Evolutionary conservation across 2,888 invertebrate species (phyloP).

Genomic region (Tetropium fuscum): DNA sequence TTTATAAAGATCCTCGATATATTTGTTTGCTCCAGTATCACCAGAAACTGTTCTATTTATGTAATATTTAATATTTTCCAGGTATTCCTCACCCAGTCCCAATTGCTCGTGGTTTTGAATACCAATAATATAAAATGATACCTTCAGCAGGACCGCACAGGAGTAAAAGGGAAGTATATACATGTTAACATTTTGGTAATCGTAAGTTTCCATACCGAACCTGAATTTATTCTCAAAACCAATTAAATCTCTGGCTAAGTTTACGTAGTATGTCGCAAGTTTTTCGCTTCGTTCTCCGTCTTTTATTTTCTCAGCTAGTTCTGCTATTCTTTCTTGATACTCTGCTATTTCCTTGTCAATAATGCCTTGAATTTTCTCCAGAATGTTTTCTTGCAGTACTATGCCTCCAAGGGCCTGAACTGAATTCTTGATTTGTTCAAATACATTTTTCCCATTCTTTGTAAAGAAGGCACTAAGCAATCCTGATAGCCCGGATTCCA

Average conservation of each 20-base stretch:
- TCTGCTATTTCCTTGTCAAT: constrained; percentile 4
- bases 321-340: constrained; percentile 17
- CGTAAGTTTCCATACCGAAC: neutral
- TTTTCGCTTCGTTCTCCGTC: neutral
- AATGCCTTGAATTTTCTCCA: constrained; percentile 12
- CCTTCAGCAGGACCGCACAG: constrained; percentile 12
- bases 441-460: constrained; percentile 7
- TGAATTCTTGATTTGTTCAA: constrained; percentile 16
- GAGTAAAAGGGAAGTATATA: constrained; percentile 14
- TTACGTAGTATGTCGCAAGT: constrained; percentile 14
- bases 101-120: constrained; percentile 16
- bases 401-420: constrained; percentile 5
- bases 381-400: neutral
- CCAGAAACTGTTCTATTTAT: constrained; percentile 17
- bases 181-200: constrained; percentile 15
- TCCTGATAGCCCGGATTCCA: constrained; percentile 7
- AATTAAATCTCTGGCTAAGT: constrained; percentile 19
- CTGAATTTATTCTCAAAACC: constrained; percentile 24
- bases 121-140: constrained; percentile 19
- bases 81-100: constrained; percentile 16
- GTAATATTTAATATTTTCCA: constrained; percentile 10
- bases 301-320: constrained; percentile 7
- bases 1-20: constrained; percentile 15
- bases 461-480: constrained; percentile 21
- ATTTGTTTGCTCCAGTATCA: constrained; percentile 18